These are phyloP conservation scores for Melozone crissalis DNA, from an alignment of 2,113 vertebrate species.

Conservation along the genomic window DNA sequence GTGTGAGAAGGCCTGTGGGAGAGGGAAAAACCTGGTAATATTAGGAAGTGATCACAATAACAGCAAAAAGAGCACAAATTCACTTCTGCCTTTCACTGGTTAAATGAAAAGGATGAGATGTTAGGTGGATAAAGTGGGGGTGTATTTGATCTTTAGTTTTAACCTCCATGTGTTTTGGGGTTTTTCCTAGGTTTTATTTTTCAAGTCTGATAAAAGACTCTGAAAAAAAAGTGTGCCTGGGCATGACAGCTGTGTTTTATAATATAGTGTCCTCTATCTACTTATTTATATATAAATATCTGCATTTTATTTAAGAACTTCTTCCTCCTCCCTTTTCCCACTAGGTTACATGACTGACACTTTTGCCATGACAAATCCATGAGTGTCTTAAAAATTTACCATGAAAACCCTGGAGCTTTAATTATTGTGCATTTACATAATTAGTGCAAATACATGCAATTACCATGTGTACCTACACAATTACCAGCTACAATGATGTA, in stretches of 20 bases:
- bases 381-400: slow-evolving; percentile 68
- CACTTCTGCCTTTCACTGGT: background rate
- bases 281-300: background rate
- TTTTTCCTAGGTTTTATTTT: background rate
- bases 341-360: slow-evolving; percentile 24
- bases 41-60: background rate
- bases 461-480: slow-evolving; percentile 74
- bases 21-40: background rate
- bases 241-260: background rate
- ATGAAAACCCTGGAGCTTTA: slow-evolving; percentile 70
- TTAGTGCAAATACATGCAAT: slow-evolving; percentile 75
- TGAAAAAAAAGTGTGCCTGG: background rate
- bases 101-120: background rate
- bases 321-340: background rate
- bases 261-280: background rate
- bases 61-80: background rate
- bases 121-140: background rate
- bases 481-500: slow-evolving; percentile 71
- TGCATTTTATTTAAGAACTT: background rate
- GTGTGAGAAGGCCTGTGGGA: background rate
- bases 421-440: slow-evolving; percentile 73
- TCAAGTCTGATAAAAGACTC: background rate
- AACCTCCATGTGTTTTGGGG: rapidly evolving
- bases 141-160: background rate
- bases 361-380: slow-evolving; percentile 69